Percentiles rank a stretch among this genome's conserved stretches.
Evolutionary conservation across 1,140 invertebrate species (phyloP).

Genomic region (Marisa cornuarietis): DNA sequence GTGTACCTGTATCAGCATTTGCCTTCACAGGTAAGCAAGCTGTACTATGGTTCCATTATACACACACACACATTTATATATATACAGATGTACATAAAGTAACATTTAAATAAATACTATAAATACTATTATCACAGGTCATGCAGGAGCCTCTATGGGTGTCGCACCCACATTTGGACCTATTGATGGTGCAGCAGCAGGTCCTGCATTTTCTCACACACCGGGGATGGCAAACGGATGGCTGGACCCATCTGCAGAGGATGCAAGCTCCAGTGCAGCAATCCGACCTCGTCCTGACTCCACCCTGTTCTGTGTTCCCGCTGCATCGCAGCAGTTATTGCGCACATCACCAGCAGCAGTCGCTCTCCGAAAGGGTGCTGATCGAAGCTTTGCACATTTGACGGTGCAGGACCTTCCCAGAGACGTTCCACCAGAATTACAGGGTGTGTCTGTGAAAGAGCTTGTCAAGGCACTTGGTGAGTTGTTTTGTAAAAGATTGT

Average conservation of each 20-base stretch:
- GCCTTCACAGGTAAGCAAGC: conserved; percentile 38
- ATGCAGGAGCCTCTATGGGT: not conserved
- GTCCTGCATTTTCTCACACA: not conserved
- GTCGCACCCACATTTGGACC: not conserved
- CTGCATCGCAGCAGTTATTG: conserved; percentile 26
- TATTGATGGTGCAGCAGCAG: conserved; percentile 5
- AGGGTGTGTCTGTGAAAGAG: conserved; percentile 82
- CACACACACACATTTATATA: no score
- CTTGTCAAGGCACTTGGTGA: conserved; percentile 80
- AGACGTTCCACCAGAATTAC: conserved; percentile 73
- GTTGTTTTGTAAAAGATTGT: conserved; percentile 4
- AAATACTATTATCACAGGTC: no score
- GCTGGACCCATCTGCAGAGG: conserved; percentile 6
- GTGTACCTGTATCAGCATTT: conserved; percentile 48
- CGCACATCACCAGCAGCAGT: conserved; percentile 36
- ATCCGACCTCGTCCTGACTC: conserved; percentile 30
- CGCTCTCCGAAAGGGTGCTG: conserved; percentile 38
- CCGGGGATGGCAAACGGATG: conserved; percentile 2
- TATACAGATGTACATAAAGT: no score
- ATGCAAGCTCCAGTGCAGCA: not conserved
- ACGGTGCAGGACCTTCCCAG: conserved; percentile 35
- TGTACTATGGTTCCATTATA: no score
- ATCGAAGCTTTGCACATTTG: conserved; percentile 23
- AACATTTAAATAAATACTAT: no score
- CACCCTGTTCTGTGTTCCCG: conserved; percentile 25